Percentiles rank a stretch among this genome's conserved stretches.
Evolutionary conservation across 2,797 vertebrate genomes (phyloP).

Genomic region (Brotula barbata): DNA sequence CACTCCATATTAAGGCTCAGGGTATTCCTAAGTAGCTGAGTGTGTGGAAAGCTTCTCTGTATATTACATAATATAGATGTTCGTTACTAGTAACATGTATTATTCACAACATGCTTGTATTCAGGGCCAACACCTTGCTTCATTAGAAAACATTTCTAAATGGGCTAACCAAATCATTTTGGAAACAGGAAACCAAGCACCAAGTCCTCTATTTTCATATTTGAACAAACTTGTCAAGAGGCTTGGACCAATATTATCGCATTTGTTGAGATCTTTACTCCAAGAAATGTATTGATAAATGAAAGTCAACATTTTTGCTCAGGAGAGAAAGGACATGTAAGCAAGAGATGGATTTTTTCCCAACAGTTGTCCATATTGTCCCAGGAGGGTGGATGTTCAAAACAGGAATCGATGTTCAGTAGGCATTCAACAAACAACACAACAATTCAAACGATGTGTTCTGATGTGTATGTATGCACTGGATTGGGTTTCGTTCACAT

Average conservation of each 20-base stretch:
- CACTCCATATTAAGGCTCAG: constrained; percentile 4
- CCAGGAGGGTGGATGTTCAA: constrained; percentile 45
- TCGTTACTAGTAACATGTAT: constrained; percentile 15
- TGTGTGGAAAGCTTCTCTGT: constrained; percentile 15
- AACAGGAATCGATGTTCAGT: constrained; percentile 51
- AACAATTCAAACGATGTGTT: no score
- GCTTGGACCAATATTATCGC: constrained; percentile 13
- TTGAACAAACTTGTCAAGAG: constrained; percentile 11
- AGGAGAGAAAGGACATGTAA: background rate
- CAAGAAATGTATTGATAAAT: constrained; percentile 32
- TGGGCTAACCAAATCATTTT: constrained; percentile 17
- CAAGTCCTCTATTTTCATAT: constrained; percentile 30
- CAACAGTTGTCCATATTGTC: no score
- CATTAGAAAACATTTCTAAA: constrained; percentile 20
- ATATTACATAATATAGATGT: constrained; percentile 13
- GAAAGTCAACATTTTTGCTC: constrained; percentile 15
- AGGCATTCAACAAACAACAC: constrained; percentile 28
- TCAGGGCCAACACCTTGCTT: constrained; percentile 14
- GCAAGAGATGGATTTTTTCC: constrained; percentile 45
- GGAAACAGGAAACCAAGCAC: background rate
- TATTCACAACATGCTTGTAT: constrained; percentile 7
- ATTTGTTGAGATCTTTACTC: constrained; percentile 31
- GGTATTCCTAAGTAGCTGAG: background rate
- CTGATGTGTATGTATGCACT: constrained; percentile 12
- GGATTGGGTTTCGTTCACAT: constrained; percentile 15